Percentiles rank a stretch among this genome's conserved stretches.
Evolutionary conservation across 1,140 invertebrate genomes (phyloP).

Genomic region (Elysia chlorotica): DNA sequence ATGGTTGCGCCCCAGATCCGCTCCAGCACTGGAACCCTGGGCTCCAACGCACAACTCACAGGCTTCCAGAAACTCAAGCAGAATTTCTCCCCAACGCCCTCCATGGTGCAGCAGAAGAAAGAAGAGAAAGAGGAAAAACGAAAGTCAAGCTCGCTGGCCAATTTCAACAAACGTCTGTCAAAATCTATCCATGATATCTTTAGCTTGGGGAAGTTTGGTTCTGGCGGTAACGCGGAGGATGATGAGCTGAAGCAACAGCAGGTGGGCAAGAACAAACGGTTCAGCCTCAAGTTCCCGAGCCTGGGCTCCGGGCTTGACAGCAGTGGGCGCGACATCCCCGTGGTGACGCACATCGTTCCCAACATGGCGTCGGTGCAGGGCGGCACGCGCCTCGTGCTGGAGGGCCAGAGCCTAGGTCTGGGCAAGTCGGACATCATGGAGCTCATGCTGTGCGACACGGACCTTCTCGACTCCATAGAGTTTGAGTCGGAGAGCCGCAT

Average conservation of each 20-base stretch:
- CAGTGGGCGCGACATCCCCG: slow-evolving; percentile 35
- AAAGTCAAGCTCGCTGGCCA: slow-evolving; percentile 36
- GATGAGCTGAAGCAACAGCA: slow-evolving; percentile 9
- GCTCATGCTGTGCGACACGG: slow-evolving; percentile 48
- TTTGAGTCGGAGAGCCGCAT: slow-evolving; percentile 52
- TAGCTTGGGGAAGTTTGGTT: slow-evolving; percentile 32
- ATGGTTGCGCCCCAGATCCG: slow-evolving; percentile 29
- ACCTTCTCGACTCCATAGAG: slow-evolving; percentile 50
- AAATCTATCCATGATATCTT: slow-evolving; percentile 54
- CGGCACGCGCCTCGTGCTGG: slow-evolving; percentile 46
- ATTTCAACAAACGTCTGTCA: slow-evolving; percentile 52
- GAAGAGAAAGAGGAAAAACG: slow-evolving; percentile 32
- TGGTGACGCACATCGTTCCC: slow-evolving; percentile 48
- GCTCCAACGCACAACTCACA: slow-evolving; percentile 21
- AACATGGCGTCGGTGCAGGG: slow-evolving; percentile 44
- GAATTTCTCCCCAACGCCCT: slow-evolving; percentile 30
- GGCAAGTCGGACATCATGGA: slow-evolving; percentile 53
- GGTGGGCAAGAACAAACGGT: slow-evolving; percentile 11
- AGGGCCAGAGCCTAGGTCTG: slow-evolving; percentile 49
- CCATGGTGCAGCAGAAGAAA: slow-evolving; percentile 20
- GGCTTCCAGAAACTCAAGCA: slow-evolving; percentile 38
- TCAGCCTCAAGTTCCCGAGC: slow-evolving; percentile 32
- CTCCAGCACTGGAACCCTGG: slow-evolving; percentile 5
- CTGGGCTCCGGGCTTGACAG: slow-evolving; percentile 36
- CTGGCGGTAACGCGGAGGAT: slow-evolving; percentile 34